phyloP scores from a whole-genome alignment of 2,888 invertebrate genomes.

The Agrypnus murinus region DNA sequence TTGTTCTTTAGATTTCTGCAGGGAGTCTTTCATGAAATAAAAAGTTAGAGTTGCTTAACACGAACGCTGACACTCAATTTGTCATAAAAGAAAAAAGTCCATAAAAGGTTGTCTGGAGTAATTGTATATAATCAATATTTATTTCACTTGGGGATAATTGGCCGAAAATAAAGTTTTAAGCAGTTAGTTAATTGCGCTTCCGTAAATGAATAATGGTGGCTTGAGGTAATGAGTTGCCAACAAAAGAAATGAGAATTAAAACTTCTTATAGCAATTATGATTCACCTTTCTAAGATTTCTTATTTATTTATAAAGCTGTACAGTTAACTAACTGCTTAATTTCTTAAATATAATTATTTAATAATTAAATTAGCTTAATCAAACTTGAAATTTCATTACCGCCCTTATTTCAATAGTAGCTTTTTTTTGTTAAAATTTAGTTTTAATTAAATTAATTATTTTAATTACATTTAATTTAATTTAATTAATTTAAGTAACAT shows the following conservation, averaged over 20 bases:
- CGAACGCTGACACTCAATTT: constrained; percentile 13
- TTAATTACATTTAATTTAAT: no score
- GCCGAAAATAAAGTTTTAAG: constrained; percentile 1
- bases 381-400: no score
- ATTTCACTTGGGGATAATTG: not conserved
- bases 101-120: not conserved
- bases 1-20: constrained; percentile 12
- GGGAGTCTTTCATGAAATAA: constrained; percentile 15
- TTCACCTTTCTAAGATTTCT: no score
- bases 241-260: not conserved
- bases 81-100: constrained; percentile 7
- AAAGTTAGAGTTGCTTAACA: constrained; percentile 11
- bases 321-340: no score
- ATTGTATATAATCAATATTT: constrained; percentile 17
- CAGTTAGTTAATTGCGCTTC: not conserved
- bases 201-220: not conserved
- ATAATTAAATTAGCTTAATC: no score
- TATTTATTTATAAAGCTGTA: no score
- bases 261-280: no score
- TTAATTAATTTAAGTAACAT: no score
- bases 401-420: no score
- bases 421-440: no score
- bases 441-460: no score
- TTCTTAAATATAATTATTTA: no score
- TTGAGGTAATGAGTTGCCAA: constrained; percentile 1